Evolutionary conservation across 2,113 vertebrate genomes (phyloP), one percentile per base, ranked within the genome.

Genomic region (Carlito syrichta): DNA sequence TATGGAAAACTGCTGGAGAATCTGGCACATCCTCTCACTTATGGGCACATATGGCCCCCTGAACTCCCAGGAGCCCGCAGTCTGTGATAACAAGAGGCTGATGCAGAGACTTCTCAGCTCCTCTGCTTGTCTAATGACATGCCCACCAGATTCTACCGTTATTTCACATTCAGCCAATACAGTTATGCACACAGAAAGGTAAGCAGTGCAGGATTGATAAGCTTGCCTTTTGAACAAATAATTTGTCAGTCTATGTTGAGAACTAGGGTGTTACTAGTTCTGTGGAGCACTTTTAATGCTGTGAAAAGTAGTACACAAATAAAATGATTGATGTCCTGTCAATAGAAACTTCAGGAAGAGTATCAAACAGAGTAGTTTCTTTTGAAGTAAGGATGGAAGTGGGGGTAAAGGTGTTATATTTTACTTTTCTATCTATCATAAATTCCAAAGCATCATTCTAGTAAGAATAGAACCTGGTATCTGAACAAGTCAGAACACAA

Each of bases 271-370:
- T 96, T 97, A 87, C 93, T 76, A 52, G 85, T 73, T 96, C 73
- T 92, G 1, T 95, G 97, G 97, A 97, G 87, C 86, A 91, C 71
- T 97, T 98, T 98, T 85, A 96, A 35, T 93, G 50, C 89, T 97
- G 94, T 97, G 95, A 97, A 98, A 94, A 98, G 74, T 71, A 56
- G 52, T 96, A 91, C 96, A 98, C 97, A 98, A 98, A 98, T 95
- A 96, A 98, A 97, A 95, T 91, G 96, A 98, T 95, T 98, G 96
- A 98, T 98, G 92, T 96, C 95, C 89, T 98, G 97, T 98, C 98
- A 98, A 97, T 92, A 97, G 89, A 91, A 97, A 96, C 93, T 97
- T 98, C 97, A 97, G 97, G 98, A 98, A 95, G 48, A 98, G 79
- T 86, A 97, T 98, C 97, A 98, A 98, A 98, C 96, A 96, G 94